Percentiles rank a stretch among this genome's conserved stretches.
phyloP scores from a whole-genome alignment of 1,140 invertebrate genomes.

The Prorops nasuta region DNA sequence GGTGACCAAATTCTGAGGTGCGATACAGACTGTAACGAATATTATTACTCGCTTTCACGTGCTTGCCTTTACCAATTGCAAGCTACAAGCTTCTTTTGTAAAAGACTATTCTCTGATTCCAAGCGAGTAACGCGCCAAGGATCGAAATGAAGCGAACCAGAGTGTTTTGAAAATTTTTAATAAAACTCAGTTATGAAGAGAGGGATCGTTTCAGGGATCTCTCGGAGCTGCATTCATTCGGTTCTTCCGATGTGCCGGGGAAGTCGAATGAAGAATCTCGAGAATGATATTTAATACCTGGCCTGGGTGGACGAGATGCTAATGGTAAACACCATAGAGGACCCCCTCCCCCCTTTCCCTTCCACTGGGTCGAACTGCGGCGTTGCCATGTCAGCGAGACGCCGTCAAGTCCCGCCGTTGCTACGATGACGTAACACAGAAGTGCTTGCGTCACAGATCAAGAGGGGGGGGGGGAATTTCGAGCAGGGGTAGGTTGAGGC shows the following conservation, averaged over 20 bases:
- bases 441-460: conserved; percentile 37
- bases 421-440: conserved; percentile 37
- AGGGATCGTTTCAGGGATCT: background rate
- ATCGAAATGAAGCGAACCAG: background rate
- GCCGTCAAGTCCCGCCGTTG: conserved; percentile 15
- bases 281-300: conserved; percentile 23
- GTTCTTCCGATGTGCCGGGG: background rate
- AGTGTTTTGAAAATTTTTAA: background rate
- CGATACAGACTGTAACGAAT: too few relatives aligned
- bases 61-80: too few relatives aligned
- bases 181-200: background rate
- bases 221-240: too few relatives aligned
- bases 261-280: background rate
- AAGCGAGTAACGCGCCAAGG: background rate
- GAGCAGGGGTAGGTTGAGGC: background rate
- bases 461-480: background rate
- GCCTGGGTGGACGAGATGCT: background rate
- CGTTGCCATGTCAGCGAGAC: conserved; percentile 36
- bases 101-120: background rate
- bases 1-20: conserved; percentile 38
- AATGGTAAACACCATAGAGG: conserved; percentile 3
- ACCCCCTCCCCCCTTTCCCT: too few relatives aligned
- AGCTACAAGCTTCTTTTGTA: background rate
- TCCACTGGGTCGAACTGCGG: too few relatives aligned
- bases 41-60: too few relatives aligned